A percentile compares a stretch with the other conserved stretches of the same genome.
Conservation (phyloP, 2,797 vertebrate genomes). For the Coregonus ussuriensis region DNA sequence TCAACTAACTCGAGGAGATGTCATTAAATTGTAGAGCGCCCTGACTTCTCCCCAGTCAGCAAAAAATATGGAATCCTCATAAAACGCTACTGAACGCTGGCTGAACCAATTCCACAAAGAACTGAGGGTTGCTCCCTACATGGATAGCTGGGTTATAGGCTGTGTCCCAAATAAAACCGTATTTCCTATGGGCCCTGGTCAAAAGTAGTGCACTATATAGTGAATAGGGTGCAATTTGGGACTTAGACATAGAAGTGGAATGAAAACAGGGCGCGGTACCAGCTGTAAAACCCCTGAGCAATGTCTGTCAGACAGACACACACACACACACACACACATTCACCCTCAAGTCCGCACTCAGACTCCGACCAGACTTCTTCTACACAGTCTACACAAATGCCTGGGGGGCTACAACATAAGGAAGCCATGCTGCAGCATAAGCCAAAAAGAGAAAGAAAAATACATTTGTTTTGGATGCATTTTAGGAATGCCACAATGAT, state of each 20-base stretch:
- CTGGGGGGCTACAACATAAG: conserved; percentile 23
- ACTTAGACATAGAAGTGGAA: not conserved
- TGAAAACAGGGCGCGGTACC: too few species aligned
- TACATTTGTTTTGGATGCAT: conserved; percentile 33
- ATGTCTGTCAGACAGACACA: not conserved
- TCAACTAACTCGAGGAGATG: conserved; percentile 11
- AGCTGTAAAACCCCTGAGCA: too few species aligned
- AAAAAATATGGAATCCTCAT: conserved; percentile 55
- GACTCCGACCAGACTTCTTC: conserved; percentile 28
- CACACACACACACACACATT: not conserved
- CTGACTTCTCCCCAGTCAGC: conserved; percentile 45
- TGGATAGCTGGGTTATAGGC: not conserved
- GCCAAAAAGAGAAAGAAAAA: not conserved
- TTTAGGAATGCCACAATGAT: conserved; percentile 1
- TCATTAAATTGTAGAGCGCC: conserved; percentile 20
- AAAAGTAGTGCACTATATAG: not conserved
- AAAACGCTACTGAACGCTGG: conserved; percentile 41
- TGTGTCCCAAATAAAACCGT: conserved; percentile 22
- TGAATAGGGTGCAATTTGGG: not conserved
- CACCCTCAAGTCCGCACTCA: conserved; percentile 3
- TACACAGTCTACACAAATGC: conserved; percentile 12
- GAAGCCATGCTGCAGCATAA: conserved; percentile 13
- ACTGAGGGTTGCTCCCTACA: conserved; percentile 24
- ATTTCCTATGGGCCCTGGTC: not conserved
- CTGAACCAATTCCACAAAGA: conserved; percentile 46